Percentiles rank a stretch among this genome's conserved stretches.
Conservation (phyloP, 2,113 vertebrate genomes). For the Bujurquina vittata region DNA sequence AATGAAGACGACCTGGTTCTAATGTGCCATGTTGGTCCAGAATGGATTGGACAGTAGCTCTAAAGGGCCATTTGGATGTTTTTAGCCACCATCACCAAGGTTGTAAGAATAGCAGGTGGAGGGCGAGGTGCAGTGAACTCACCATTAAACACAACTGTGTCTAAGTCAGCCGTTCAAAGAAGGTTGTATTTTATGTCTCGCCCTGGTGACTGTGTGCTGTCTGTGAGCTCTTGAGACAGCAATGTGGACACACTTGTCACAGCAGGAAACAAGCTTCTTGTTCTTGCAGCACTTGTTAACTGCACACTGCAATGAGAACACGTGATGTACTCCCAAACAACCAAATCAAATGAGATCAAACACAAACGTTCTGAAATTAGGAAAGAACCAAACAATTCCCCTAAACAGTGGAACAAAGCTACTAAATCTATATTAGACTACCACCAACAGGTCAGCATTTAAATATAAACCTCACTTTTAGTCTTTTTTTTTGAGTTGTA, state of each 20-base stretch:
- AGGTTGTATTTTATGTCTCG: neutral
- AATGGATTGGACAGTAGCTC: no score
- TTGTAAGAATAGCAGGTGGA: no score
- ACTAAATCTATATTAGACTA: no score
- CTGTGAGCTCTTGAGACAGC: constrained; percentile 17
- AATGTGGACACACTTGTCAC: constrained; percentile 22
- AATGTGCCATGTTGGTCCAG: no score
- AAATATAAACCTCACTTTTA: no score
- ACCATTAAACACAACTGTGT: neutral
- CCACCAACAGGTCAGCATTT: no score
- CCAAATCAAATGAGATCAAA: neutral
- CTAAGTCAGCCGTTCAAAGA: neutral
- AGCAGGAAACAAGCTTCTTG: neutral
- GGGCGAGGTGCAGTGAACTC: neutral
- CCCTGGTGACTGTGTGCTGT: accelerated
- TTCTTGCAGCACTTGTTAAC: neutral
- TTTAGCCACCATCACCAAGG: accelerated
- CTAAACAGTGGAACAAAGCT: neutral
- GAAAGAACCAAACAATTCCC: neutral
- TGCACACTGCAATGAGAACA: neutral
- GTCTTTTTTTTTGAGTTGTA: no score
- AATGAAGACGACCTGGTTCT: no score
- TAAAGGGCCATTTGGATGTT: no score
- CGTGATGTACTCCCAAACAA: neutral
- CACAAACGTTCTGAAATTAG: neutral